phyloP scores from a whole-genome alignment of 2,797 vertebrate species.

The Trachurus trachurus region DNA sequence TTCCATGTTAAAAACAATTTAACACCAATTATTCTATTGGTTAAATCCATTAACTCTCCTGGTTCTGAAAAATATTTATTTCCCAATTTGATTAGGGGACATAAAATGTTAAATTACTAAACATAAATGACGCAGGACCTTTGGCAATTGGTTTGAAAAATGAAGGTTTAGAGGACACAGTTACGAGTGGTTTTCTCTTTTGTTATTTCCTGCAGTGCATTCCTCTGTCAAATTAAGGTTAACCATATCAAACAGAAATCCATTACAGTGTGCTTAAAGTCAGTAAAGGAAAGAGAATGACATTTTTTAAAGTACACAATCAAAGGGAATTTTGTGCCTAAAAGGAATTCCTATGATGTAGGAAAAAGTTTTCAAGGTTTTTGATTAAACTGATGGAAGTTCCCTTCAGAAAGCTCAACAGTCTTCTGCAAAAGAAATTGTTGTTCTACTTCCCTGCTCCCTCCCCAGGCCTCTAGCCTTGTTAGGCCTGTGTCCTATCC shows the following conservation, averaged over 20 bases:
- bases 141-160: constrained; percentile 21
- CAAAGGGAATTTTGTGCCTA: constrained; percentile 30
- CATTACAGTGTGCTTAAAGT: constrained; percentile 2
- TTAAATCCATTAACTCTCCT: not conserved
- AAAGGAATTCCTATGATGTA: constrained; percentile 36
- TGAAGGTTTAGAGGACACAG: constrained; percentile 6
- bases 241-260: constrained; percentile 25
- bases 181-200: not conserved
- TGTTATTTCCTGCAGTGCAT: constrained; percentile 11
- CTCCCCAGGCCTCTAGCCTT: constrained; percentile 33
- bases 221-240: constrained; percentile 32
- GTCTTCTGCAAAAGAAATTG: constrained; percentile 38
- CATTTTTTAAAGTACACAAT: constrained; percentile 13
- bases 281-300: constrained; percentile 8
- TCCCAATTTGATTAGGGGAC: not conserved
- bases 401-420: constrained; percentile 2
- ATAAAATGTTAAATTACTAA: not conserved
- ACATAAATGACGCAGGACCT: not conserved
- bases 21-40: not conserved
- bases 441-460: constrained; percentile 1
- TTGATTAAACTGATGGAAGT: constrained; percentile 29
- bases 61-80: not conserved
- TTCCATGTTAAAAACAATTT: not conserved
- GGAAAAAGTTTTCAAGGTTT: constrained; percentile 47
- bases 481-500: constrained; percentile 49